Conservation (phyloP, 2,113 vertebrate genomes). For the Dipodomys spectabilis region DNA sequence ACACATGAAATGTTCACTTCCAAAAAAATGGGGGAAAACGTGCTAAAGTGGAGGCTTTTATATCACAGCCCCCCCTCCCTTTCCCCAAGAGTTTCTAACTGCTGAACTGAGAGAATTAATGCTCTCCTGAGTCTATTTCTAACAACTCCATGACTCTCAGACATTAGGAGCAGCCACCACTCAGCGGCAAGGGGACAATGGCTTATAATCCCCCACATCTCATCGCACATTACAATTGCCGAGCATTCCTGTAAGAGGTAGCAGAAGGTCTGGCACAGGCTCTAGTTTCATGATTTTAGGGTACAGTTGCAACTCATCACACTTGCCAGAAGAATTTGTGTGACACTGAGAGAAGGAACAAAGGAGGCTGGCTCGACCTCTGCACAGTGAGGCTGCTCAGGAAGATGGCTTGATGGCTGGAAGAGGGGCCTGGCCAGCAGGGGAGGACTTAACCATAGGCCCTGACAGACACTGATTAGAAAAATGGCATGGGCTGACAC, state of each 20-base stretch:
- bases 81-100: conserved; percentile 37
- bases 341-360: conserved; percentile 53
- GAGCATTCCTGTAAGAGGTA: conserved; percentile 73
- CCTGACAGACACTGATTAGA: background rate
- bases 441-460: background rate
- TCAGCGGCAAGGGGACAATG: conserved; percentile 48
- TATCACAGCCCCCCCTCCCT: background rate
- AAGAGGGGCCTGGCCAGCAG: rapidly evolving
- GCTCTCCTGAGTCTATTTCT: conserved; percentile 1
- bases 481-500: background rate
- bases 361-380: conserved; percentile 47
- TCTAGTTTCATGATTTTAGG: conserved; percentile 59
- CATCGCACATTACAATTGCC: conserved; percentile 50
- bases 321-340: conserved; percentile 35
- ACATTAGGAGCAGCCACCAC: conserved; percentile 61
- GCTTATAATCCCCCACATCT: conserved; percentile 54
- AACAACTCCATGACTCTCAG: conserved; percentile 46
- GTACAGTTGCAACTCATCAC: conserved; percentile 19
- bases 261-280: conserved; percentile 69
- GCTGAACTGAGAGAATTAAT: background rate
- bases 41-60: conserved; percentile 40
- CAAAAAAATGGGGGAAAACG: conserved; percentile 53
- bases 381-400: background rate
- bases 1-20: conserved; percentile 63
- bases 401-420: rapidly evolving